Conservation (phyloP, 2,113 vertebrate species). For the Macheiramphus alcinus region DNA sequence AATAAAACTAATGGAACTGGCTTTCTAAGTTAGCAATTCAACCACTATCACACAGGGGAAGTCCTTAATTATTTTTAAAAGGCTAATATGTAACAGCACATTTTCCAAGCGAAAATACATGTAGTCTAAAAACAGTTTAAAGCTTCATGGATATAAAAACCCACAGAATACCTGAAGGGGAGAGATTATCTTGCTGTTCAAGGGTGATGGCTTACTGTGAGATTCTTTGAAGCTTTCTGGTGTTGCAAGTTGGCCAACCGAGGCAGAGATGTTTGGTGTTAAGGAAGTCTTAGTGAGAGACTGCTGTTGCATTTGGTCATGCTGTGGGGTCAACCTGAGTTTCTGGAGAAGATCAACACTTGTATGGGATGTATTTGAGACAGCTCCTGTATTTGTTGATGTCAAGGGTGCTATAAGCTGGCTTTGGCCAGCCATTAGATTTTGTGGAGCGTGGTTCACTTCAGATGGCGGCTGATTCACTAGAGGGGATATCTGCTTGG, state of each 20-base stretch:
- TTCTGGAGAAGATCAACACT: conserved; percentile 82
- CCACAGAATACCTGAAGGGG: conserved; percentile 76
- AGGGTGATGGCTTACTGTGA: conserved; percentile 70
- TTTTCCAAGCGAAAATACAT: neutral
- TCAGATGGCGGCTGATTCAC: conserved; percentile 73
- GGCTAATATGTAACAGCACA: neutral
- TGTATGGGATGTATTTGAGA: conserved; percentile 69
- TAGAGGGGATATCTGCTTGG: conserved; percentile 80
- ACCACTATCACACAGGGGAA: neutral
- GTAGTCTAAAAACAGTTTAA: neutral
- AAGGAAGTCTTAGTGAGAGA: conserved; percentile 78
- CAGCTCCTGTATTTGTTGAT: conserved; percentile 45
- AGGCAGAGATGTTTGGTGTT: conserved; percentile 81
- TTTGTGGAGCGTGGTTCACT: conserved; percentile 53
- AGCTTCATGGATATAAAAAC: neutral
- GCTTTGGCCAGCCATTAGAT: conserved; percentile 48
- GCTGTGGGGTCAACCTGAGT: conserved; percentile 81
- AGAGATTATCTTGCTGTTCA: conserved; percentile 72
- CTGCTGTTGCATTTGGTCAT: conserved; percentile 74
- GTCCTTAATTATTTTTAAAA: neutral
- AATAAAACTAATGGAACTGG: neutral
- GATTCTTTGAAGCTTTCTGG: conserved; percentile 92
- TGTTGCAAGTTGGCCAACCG: conserved; percentile 80
- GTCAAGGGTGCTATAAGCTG: conserved; percentile 64
- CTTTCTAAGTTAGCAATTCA: neutral